Conservation (phyloP, 2,888 invertebrate genomes). For the Hirtodrosophila trivittata region DNA sequence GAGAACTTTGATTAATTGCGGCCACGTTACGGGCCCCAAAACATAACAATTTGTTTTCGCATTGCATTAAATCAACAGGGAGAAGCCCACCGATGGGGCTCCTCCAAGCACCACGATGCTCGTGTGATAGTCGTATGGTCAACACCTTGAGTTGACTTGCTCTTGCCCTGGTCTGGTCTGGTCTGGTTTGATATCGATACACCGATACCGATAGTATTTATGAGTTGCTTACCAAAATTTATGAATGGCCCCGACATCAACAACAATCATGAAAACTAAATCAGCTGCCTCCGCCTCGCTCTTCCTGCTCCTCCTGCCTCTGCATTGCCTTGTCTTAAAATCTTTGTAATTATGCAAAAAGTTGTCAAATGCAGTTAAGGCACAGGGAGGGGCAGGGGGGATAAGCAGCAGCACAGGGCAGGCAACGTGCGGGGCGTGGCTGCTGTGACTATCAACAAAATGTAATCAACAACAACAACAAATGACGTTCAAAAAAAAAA, state of each 20-base stretch:
- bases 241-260: constrained; percentile 60
- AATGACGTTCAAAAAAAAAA: constrained; percentile 17
- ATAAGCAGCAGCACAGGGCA: not conserved
- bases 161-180: not conserved
- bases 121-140: constrained; percentile 66
- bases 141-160: constrained; percentile 55
- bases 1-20: constrained; percentile 75
- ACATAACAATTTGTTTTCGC: constrained; percentile 77
- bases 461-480: constrained; percentile 58
- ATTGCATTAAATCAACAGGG: constrained; percentile 71
- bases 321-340: not conserved
- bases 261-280: constrained; percentile 3
- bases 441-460: constrained; percentile 70
- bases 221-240: constrained; percentile 60
- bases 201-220: constrained; percentile 56
- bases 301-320: not conserved
- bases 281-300: constrained; percentile 1
- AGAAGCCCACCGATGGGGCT: no score
- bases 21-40: constrained; percentile 51
- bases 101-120: no score
- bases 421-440: constrained; percentile 46
- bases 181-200: constrained; percentile 28
- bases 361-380: constrained; percentile 65
- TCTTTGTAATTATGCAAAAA: constrained; percentile 70
- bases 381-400: not conserved